Conservation (phyloP, 2,113 vertebrate species). For the Strigops habroptila region DNA sequence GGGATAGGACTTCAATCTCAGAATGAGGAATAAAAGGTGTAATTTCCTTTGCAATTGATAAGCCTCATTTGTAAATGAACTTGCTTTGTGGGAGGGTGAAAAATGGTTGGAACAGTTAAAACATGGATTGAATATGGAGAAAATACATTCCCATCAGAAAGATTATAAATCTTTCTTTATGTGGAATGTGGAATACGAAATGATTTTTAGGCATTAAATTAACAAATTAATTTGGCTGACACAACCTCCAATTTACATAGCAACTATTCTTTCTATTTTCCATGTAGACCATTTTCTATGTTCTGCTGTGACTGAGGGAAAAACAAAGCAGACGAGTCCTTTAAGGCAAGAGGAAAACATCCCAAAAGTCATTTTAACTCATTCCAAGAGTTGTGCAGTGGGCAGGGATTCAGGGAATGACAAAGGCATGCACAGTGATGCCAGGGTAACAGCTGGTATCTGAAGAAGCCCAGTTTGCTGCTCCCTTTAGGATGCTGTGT, state of each 20-base stretch:
- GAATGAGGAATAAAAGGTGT: not conserved
- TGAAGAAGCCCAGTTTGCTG: conserved; percentile 3
- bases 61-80: conserved; percentile 21
- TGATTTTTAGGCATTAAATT: conserved; percentile 17
- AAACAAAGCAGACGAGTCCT: conserved; percentile 33
- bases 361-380: conserved; percentile 9
- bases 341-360: conserved; percentile 43
- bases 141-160: not conserved
- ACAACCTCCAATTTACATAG: conserved; percentile 14
- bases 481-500: not conserved
- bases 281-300: not conserved
- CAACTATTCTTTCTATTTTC: conserved; percentile 29
- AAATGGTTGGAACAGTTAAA: not conserved
- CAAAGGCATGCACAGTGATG: not conserved
- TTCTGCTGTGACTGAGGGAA: conserved; percentile 1
- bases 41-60: not conserved
- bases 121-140: not conserved
- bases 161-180: not conserved
- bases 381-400: not conserved
- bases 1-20: not conserved
- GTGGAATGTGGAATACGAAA: not conserved
- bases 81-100: not conserved
- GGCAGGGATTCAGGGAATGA: conserved; percentile 29
- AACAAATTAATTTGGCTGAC: conserved; percentile 48
- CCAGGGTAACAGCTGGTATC: conserved; percentile 46